Evolutionary conservation across 1,140 invertebrate species (phyloP).

Genomic region (Drosophila tropicalis): DNA sequence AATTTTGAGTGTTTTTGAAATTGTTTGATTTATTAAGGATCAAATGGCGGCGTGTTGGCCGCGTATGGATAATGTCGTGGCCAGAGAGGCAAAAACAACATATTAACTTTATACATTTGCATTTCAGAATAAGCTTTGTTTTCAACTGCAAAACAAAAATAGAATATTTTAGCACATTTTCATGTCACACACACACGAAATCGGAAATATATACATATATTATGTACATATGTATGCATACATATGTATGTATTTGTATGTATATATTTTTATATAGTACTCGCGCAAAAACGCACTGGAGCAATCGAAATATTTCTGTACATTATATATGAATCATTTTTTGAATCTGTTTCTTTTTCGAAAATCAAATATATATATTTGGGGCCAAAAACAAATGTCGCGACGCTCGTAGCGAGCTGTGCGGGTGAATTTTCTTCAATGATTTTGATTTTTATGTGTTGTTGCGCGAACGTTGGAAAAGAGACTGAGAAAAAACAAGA

Average conservation of each 20-base stretch:
- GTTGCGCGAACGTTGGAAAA: constrained; percentile 73
- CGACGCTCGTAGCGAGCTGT: constrained; percentile 50
- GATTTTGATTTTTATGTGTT: constrained; percentile 34
- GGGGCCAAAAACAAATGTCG: constrained; percentile 28
- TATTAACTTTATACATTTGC: constrained; percentile 74
- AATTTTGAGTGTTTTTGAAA: constrained; percentile 19
- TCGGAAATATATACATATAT: constrained; percentile 48
- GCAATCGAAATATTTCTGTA: constrained; percentile 27
- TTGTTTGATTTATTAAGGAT: constrained; percentile 49
- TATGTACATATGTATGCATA: constrained; percentile 5
- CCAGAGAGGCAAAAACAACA: constrained; percentile 71
- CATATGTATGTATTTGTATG: background rate
- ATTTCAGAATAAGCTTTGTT: constrained; percentile 55
- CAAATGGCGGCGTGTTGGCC: constrained; percentile 64
- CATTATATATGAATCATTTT: constrained; percentile 40
- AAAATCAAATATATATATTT: constrained; percentile 23
- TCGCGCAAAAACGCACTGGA: constrained; percentile 41
- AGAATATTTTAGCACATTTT: constrained; percentile 75
- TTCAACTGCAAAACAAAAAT: constrained; percentile 78
- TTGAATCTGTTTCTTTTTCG: constrained; percentile 26
- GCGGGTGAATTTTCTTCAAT: constrained; percentile 31
- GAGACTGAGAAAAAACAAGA: constrained; percentile 63
- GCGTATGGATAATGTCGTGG: constrained; percentile 74
- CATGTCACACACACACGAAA: constrained; percentile 55
- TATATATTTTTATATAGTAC: constrained; percentile 38